Evolutionary conservation across 2,797 vertebrate genomes (phyloP), one percentile per base, ranked within the genome.

Genomic region (Etheostoma perlongum): DNA sequence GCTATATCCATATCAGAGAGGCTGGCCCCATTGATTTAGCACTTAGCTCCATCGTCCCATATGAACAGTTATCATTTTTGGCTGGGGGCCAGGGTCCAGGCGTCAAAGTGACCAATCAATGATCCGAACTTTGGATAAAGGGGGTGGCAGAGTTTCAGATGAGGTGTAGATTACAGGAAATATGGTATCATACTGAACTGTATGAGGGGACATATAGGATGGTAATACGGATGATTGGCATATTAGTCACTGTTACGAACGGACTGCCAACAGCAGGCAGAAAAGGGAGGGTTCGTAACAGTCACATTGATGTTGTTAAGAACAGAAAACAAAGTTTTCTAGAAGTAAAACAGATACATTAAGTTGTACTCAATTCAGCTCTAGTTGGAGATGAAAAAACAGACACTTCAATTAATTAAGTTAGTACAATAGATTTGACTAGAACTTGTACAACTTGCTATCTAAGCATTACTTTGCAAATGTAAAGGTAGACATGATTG

Each of bases 11-110:
- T 92, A 94, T 92, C 91, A 85, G 87, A 93, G 92, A 93, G 83
- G 82, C 76, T 80, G 86, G 88, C 72, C 82, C 76, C 94, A 96
- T 95, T 95, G 95, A 96, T 96, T 95, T 94, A 92, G 94, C 94
- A 95, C 95, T 96, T 95, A 95, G 93, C 93, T 88, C 86, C 88
- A 87, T 85, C 55, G 92, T 95, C 95, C 95, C 95, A 86, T 74
- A 93, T 94, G 94, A 94, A 93, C 91, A 88, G 92, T 95, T 96
- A 95, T 94, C 90, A 92, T 95, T 90, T 93, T 84, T 92, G 93
- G 92, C 89, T 66, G 63, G 79, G 79, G 74, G 83, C 94, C 92
- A 93, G 72, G 81, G 87, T 81, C 65, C 78, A 89, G 92, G 90
- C 89, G 68, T 94, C 94, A 95, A 95, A 95, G 86, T 92, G 93